Conservation (phyloP, 2,888 invertebrate genomes). For the Lissonota sp. region DNA sequence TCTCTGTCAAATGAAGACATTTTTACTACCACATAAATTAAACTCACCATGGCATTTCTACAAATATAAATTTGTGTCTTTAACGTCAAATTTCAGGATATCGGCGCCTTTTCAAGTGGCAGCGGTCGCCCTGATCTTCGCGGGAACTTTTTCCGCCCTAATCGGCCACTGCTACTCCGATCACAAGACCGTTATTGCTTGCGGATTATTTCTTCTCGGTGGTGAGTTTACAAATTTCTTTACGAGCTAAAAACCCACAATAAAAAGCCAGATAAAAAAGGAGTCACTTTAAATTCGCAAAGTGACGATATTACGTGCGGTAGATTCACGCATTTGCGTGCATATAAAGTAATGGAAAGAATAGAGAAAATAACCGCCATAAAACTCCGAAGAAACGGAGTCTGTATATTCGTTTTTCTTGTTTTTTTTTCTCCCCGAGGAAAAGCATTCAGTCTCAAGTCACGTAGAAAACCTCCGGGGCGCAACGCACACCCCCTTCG, state of each 20-base stretch:
- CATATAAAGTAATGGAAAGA: slow-evolving; percentile 16
- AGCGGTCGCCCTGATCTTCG: slow-evolving; percentile 85
- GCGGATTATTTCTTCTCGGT: slow-evolving; percentile 86
- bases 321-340: slow-evolving; percentile 1
- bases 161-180: slow-evolving; percentile 87
- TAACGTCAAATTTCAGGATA: slow-evolving; percentile 84
- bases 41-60: too few relatives aligned
- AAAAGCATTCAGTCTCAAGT: slow-evolving; percentile 58
- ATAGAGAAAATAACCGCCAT: slow-evolving; percentile 20
- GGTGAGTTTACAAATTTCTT: slow-evolving; percentile 83
- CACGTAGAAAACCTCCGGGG: slow-evolving; percentile 62
- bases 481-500: slow-evolving; percentile 33
- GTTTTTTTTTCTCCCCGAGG: slow-evolving; percentile 1
- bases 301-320: background rate
- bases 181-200: slow-evolving; percentile 87
- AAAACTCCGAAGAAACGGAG: slow-evolving; percentile 12
- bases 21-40: too few relatives aligned
- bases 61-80: slow-evolving; percentile 36
- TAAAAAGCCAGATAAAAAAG: slow-evolving; percentile 6
- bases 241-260: slow-evolving; percentile 15
- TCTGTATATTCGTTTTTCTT: background rate
- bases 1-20: too few relatives aligned
- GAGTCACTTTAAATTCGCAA: slow-evolving; percentile 5
- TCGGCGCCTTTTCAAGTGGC: slow-evolving; percentile 86
- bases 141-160: slow-evolving; percentile 85